Conservation (phyloP, 2,888 invertebrate genomes). For the Sminthurides aquaticus region DNA sequence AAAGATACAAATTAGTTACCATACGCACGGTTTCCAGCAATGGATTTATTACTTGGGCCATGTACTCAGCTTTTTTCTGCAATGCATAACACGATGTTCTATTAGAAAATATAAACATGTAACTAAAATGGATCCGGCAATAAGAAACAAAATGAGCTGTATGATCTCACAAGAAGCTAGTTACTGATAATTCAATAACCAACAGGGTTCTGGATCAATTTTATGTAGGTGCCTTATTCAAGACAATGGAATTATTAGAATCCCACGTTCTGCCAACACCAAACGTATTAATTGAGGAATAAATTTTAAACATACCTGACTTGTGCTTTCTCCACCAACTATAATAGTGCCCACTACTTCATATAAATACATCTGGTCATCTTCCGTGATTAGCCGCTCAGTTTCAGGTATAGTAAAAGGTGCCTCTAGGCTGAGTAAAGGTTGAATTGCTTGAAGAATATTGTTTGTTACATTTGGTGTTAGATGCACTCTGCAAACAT, state of each 20-base stretch:
- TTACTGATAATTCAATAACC: too few species aligned
- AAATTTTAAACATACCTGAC: too few species aligned
- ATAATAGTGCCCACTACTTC: slow-evolving; percentile 54
- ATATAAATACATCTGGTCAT: slow-evolving; percentile 55
- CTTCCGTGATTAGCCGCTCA: slow-evolving; percentile 47
- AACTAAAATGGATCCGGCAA: background rate
- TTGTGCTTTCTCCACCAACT: slow-evolving; percentile 49
- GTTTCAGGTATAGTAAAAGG: slow-evolving; percentile 45
- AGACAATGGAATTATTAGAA: too few species aligned
- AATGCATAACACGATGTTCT: too few species aligned
- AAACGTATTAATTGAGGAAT: too few species aligned
- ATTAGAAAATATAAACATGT: slow-evolving; percentile 2
- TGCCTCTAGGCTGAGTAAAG: slow-evolving; percentile 50
- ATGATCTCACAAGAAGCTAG: too few species aligned
- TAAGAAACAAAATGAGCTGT: slow-evolving; percentile 10
- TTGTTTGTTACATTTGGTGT: slow-evolving; percentile 46
- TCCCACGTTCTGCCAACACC: too few species aligned
- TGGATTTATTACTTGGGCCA: slow-evolving; percentile 50
- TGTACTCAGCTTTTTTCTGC: slow-evolving; percentile 48
- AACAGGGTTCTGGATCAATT: too few species aligned
- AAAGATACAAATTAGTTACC: slow-evolving; percentile 46
- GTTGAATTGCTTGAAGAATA: slow-evolving; percentile 51
- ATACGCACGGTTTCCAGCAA: slow-evolving; percentile 49
- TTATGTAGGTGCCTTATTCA: too few species aligned
- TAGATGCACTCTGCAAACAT: slow-evolving; percentile 31